Evolutionary conservation across 2,113 vertebrate species (phyloP), one percentile per base, ranked within the genome.

Genomic region (Campylomormyrus numenius): DNA sequence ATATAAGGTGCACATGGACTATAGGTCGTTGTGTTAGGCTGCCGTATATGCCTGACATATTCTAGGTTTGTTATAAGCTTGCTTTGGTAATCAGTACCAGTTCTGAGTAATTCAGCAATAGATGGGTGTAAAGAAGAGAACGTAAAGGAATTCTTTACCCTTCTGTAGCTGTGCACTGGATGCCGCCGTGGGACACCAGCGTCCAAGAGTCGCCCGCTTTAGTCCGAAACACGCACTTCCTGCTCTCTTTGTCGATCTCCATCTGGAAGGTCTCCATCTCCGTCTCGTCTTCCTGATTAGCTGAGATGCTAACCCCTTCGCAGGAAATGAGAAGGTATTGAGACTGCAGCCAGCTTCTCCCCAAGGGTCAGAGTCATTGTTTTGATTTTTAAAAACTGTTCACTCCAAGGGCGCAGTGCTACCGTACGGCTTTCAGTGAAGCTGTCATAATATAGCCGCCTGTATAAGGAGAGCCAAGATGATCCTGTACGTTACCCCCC

Each of bases 191-290:
- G 88, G 95, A 94, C 93, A 99, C 98, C 0, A 99, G 96, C 52
- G 97, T 97, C 98, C 98, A 99, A 95, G 97, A 99, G 90, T 96
- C 97, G 88, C 98, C 98, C 0, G 95, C 95, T 50, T 98, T 97
- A 93, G 97, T 97, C 83, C 98, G 96, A 91, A 99, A 98, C 95
- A 96, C 97, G 84, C 97, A 96, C 94, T 97, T 98, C 93, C 96
- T 97, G 91, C 94, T 98, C 88, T 98, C 96, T 0, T 95, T 96
- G 93, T 98, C 96, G 9, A 98, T 97, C 93, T 99, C 98, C 96
- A 99, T 98, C 94, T 99, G 97, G 94, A 98, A 99, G 46, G 98
- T 99, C 94, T 99, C 98, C 0, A 97, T 96, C 93, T 98, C 97
- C 88, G 97, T 96, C 93, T 98, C 98, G 90, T 97, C 97, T 0